Evolutionary conservation across 2,888 invertebrate genomes (phyloP), one percentile per base, ranked within the genome.

Genomic region (Xylota sylvarum): DNA sequence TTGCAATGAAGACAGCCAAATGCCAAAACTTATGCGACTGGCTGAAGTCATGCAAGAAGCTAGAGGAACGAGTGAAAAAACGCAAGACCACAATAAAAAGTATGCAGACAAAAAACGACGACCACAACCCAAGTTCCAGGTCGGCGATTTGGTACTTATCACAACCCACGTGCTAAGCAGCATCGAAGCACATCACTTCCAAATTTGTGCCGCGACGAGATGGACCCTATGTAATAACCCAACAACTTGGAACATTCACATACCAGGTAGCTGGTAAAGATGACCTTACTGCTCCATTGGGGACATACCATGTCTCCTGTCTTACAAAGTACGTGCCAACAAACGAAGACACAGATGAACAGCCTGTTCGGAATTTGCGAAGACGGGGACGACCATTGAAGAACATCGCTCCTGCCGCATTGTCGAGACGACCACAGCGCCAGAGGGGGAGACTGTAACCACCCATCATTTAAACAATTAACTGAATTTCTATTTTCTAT

Each of bases 401-500:
- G 30, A 48, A 3, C 19, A 5, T 9, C 3, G 4, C 5, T 43
- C 46, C 46, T 46, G 46, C 17, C 52, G 30, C 52, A 55, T 55
- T 30, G n/a, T 55, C 52, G 52, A 55, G 27, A 27, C 52, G 52
- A 55, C n/a, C 52, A 30, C 52, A 55, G 52, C 52, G 52, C 52
- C 52, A 55, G 52, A 55, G 52, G 52, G 52, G 52, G 52, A 30
- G 52, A 55, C 27, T 55, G 52, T 55, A 55, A 55, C 52, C 27
- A 30, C 17, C 14, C 12, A 3, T n/a, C n/a, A n/a, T n/a, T n/a
- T n/a, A n/a, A n/a, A n/a, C n/a, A n/a, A n/a, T n/a, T n/a, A n/a
- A n/a, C n/a, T n/a, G n/a, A n/a, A n/a, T n/a, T n/a, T n/a, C n/a
- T n/a, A n/a, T n/a, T n/a, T n/a, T n/a, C n/a, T n/a, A n/a, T n/a